Evolutionary conservation across 2,797 vertebrate species (phyloP).

Genomic region (Crypturellus tataupa): DNA sequence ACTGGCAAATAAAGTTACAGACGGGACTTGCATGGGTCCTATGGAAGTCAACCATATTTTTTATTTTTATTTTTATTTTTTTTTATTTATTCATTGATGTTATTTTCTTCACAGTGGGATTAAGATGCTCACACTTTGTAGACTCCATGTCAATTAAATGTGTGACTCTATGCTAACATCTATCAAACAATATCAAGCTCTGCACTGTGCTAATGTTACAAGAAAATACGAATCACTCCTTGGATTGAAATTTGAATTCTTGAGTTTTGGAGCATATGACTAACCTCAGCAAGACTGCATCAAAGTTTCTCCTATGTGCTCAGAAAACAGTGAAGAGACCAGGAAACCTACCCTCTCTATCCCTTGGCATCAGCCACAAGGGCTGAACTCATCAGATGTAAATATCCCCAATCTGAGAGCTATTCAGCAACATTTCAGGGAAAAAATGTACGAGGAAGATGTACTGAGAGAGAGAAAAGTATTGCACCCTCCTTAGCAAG

Average conservation of each 20-base stretch:
- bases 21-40: background rate
- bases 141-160: fast-evolving
- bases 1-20: background rate
- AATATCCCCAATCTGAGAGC: background rate
- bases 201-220: background rate
- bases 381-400: background rate
- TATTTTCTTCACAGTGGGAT: background rate
- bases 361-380: background rate
- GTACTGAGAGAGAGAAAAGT: background rate
- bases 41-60: background rate
- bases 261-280: background rate
- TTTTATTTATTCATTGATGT: background rate
- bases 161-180: background rate
- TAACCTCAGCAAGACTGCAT: background rate
- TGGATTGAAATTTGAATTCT: background rate
- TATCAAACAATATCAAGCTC: background rate
- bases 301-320: background rate
- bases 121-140: background rate
- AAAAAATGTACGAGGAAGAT: background rate
- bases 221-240: background rate
- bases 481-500: too few relatives aligned
- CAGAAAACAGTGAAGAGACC: fast-evolving
- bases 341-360: background rate
- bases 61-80: too few relatives aligned
- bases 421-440: background rate